phyloP scores from a whole-genome alignment of 2,797 vertebrate species.

The Phoebastria nigripes region DNA sequence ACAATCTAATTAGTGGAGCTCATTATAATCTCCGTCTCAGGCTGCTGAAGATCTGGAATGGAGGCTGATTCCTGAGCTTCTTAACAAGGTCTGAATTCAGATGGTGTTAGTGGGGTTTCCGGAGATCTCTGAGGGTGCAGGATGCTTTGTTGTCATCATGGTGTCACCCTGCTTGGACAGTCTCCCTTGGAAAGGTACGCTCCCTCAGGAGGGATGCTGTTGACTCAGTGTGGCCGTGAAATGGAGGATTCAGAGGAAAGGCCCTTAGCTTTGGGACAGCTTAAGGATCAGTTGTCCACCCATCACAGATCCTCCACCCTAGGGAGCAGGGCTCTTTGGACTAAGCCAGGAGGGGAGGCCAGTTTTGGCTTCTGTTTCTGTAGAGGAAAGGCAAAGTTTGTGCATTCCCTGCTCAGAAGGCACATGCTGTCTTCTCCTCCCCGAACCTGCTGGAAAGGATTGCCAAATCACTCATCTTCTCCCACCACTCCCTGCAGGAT shows the following conservation, averaged over 20 bases:
- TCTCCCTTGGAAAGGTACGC: neutral
- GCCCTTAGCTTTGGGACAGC: neutral
- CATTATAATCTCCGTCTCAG: conserved; percentile 7
- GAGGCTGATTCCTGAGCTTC: neutral
- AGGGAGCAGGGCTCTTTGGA: neutral
- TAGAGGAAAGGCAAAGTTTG: neutral
- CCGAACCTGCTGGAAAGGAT: neutral
- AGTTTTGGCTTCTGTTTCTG: neutral
- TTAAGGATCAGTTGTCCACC: neutral
- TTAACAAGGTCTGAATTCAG: neutral
- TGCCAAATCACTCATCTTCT: neutral
- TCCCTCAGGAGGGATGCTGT: neutral
- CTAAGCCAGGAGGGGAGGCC: neutral
- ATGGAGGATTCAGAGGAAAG: neutral
- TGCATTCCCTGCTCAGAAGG: neutral
- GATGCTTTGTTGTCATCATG: neutral
- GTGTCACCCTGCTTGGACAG: neutral
- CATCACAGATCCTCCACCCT: too few species aligned
- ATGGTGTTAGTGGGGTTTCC: neutral
- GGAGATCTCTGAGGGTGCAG: neutral
- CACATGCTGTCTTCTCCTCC: neutral
- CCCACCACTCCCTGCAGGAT: neutral
- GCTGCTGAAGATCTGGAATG: neutral
- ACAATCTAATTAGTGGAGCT: conserved; percentile 20
- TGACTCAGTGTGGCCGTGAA: neutral